Percentiles rank a stretch among this genome's conserved stretches.
phyloP scores from a whole-genome alignment of 2,113 vertebrate genomes.

The Chloropsis cyanopogon region DNA sequence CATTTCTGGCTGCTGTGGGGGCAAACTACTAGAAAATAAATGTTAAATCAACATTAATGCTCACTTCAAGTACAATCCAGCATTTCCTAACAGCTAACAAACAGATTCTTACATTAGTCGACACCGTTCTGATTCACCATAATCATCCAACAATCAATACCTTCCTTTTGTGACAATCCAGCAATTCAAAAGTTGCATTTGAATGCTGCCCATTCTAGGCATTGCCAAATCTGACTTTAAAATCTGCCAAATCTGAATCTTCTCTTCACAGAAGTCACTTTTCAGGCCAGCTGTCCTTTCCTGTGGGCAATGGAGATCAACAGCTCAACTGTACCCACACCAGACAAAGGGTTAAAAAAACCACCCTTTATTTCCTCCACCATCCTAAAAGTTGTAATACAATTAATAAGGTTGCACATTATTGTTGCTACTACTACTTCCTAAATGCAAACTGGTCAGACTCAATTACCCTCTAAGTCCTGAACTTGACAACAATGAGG shows the following conservation, averaged over 20 bases:
- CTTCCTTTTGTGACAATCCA: not conserved
- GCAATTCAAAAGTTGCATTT: not conserved
- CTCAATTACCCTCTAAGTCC: not conserved
- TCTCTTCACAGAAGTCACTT: not conserved
- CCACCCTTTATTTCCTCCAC: not conserved
- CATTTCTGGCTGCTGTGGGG: not conserved
- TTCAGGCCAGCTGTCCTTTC: not conserved
- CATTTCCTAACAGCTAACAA: not conserved
- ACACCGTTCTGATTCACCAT: not conserved
- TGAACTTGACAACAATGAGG: not conserved
- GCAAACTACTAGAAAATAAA: not conserved
- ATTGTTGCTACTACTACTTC: not conserved
- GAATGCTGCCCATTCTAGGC: not conserved
- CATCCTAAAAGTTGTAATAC: not conserved
- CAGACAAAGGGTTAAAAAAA: not conserved
- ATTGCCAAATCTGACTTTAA: not conserved
- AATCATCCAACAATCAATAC: not conserved
- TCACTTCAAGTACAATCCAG: not conserved
- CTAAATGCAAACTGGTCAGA: not conserved
- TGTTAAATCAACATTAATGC: not conserved
- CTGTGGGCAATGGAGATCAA: not conserved
- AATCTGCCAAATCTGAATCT: too few species aligned
- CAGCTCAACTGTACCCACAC: not conserved
- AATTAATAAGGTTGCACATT: not conserved
- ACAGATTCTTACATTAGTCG: not conserved